These are phyloP conservation scores for Globia sparganii DNA, from an alignment of 2,888 invertebrate genomes.

Conservation along the genomic window DNA sequence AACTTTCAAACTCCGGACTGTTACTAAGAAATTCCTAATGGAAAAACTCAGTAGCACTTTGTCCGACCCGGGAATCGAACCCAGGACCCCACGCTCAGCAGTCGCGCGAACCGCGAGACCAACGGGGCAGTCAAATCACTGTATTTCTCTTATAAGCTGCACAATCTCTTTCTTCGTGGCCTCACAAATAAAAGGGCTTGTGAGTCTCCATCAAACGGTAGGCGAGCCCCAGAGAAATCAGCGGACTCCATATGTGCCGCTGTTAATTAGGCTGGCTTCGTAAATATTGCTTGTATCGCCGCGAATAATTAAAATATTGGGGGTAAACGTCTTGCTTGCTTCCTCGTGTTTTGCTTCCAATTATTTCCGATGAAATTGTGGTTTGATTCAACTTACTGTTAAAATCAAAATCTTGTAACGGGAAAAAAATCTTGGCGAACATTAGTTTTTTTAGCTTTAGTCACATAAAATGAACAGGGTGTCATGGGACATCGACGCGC, in stretches of 20 bases:
- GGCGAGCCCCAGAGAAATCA: slow-evolving; percentile 85
- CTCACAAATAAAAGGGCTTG: slow-evolving; percentile 67
- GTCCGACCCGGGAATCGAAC: no score
- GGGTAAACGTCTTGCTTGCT: slow-evolving; percentile 62
- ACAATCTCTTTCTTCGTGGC: slow-evolving; percentile 59
- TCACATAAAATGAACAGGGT: no score
- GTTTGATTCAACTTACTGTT: neutral
- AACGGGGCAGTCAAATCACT: no score
- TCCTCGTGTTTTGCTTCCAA: slow-evolving; percentile 38
- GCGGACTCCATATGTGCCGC: slow-evolving; percentile 77
- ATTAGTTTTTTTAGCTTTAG: neutral
- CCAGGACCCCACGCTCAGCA: no score
- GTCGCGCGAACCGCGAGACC: no score
- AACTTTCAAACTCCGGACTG: no score
- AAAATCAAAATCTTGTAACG: neutral
- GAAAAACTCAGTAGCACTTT: no score
- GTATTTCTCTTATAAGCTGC: neutral
- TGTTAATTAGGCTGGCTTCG: slow-evolving; percentile 74
- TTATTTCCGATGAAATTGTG: neutral
- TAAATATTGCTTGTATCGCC: slow-evolving; percentile 62
- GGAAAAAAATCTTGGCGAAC: neutral
- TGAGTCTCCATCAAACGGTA: slow-evolving; percentile 78
- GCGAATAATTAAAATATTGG: slow-evolving; percentile 67
- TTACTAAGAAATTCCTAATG: no score
- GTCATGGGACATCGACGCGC: no score